phyloP scores from a whole-genome alignment of 2,797 vertebrate species.

The Cichlasoma orientale region DNA sequence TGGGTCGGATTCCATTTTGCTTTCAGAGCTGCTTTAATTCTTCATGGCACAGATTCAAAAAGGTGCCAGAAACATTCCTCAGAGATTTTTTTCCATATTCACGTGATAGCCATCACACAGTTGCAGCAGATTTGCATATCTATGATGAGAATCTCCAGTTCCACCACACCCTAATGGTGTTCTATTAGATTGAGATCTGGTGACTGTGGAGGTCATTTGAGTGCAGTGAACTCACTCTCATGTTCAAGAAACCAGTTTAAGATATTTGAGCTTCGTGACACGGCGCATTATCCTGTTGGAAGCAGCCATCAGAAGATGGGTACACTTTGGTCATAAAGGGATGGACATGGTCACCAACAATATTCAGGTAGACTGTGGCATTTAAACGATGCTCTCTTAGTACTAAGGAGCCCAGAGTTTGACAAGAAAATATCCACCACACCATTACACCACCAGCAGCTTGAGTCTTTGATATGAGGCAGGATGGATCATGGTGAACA shows the following conservation, averaged over 20 bases:
- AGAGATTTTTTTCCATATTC: not conserved
- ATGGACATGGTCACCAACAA: not conserved
- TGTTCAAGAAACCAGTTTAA: not conserved
- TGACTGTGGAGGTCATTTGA: too few species aligned
- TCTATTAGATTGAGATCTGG: too few species aligned
- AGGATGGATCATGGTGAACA: not conserved
- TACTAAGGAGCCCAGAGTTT: not conserved
- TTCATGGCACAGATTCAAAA: not conserved
- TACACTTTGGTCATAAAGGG: not conserved
- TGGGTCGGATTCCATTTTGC: not conserved
- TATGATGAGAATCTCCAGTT: not conserved
- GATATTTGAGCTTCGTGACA: not conserved
- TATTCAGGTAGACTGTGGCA: not conserved
- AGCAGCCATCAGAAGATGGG: not conserved
- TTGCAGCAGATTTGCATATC: not conserved
- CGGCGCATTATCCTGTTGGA: not conserved
- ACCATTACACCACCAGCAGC: not conserved
- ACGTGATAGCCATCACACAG: not conserved
- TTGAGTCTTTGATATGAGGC: not conserved
- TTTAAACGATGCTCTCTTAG: not conserved
- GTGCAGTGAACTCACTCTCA: not conserved
- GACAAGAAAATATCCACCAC: not conserved
- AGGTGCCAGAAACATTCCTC: not conserved
- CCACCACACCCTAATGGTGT: too few species aligned
- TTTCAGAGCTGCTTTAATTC: not conserved